Conservation (phyloP, 2,797 vertebrate species). For the Enteromius treurensis region DNA sequence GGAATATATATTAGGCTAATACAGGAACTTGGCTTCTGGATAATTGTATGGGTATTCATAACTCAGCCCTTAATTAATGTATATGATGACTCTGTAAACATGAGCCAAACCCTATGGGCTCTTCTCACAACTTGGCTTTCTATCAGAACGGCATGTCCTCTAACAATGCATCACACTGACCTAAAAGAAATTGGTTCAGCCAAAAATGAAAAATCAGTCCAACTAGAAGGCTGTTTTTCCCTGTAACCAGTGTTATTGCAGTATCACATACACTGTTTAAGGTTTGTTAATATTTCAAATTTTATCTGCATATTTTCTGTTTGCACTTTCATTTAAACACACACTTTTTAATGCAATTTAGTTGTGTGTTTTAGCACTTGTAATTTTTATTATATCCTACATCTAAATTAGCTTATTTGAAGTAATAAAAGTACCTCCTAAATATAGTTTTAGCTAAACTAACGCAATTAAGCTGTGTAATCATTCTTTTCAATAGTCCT, state of each 20-base stretch:
- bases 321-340: neutral
- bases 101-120: slow-evolving; percentile 71
- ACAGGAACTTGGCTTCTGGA: slow-evolving; percentile 34
- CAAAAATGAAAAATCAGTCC: neutral
- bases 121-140: slow-evolving; percentile 42
- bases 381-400: no score
- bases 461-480: neutral
- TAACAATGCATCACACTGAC: neutral
- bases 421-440: no score
- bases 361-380: no score
- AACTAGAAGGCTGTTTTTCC: neutral
- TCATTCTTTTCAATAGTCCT: neutral
- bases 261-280: neutral
- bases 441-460: no score
- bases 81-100: slow-evolving; percentile 68
- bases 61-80: slow-evolving; percentile 56
- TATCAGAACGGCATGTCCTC: slow-evolving; percentile 8
- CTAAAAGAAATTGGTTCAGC: neutral
- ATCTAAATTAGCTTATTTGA: no score
- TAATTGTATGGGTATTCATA: slow-evolving; percentile 74
- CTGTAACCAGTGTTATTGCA: neutral
- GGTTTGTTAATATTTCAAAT: neutral
- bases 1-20: slow-evolving; percentile 73
- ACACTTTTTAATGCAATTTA: no score
- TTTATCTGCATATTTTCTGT: neutral